A percentile compares a stretch with the other conserved stretches of the same genome.
Conservation (phyloP, 2,888 invertebrate genomes). For the Ethmia dodecea region DNA sequence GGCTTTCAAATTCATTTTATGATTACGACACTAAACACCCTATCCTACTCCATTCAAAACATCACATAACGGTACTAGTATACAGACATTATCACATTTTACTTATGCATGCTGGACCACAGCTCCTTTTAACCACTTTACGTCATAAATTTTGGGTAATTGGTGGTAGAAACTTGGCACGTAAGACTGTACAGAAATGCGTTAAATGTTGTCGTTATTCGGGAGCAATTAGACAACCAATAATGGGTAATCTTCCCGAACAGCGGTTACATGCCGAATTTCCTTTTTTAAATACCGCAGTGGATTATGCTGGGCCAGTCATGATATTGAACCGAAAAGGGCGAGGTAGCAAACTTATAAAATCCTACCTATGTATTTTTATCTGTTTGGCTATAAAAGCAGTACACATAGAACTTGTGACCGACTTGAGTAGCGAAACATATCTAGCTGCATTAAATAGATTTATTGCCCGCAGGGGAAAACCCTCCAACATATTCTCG, state of each 20-base stretch:
- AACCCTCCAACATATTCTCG: no score
- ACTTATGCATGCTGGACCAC: neutral
- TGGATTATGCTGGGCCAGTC: no score
- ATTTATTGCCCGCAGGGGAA: no score
- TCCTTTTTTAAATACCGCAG: no score
- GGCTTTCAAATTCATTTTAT: neutral
- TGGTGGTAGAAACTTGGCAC: neutral
- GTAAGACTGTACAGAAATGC: neutral
- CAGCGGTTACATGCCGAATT: constrained; percentile 2
- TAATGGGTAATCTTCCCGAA: constrained; percentile 8
- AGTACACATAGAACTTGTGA: no score
- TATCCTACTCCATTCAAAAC: neutral
- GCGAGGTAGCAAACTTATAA: no score
- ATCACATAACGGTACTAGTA: neutral
- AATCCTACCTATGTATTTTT: no score
- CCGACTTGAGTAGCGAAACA: no score
- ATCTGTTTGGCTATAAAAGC: no score
- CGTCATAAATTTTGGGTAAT: neutral
- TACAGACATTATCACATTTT: neutral
- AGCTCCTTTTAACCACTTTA: neutral
- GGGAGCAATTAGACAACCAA: constrained; percentile 2
- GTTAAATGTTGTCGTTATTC: neutral
- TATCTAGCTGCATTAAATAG: no score
- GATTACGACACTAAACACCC: no score
- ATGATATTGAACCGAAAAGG: no score